Evolutionary conservation across 1,140 invertebrate species (phyloP).

Genomic region (Drosophila aff.): DNA sequence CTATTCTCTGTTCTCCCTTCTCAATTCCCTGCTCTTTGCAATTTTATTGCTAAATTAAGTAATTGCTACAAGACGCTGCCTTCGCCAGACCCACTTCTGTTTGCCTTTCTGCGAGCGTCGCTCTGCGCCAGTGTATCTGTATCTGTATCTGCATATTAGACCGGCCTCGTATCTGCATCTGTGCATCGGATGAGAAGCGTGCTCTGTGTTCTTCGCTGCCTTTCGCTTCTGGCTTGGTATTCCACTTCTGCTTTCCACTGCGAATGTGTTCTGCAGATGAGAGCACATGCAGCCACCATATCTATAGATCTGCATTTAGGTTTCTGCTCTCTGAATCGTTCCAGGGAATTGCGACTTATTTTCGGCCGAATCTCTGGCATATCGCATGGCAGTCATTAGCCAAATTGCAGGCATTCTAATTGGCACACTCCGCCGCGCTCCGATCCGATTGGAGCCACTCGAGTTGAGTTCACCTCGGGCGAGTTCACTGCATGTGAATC

Average conservation of each 20-base stretch:
- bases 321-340: conserved; percentile 2
- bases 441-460: background rate
- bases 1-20: background rate
- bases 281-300: conserved; percentile 17
- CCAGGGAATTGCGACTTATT: conserved; percentile 36
- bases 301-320: conserved; percentile 12
- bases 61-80: conserved; percentile 66
- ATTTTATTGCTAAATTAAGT: conserved; percentile 80
- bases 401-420: conserved; percentile 44
- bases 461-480: conserved; percentile 1
- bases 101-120: conserved; percentile 4
- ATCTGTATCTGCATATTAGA: conserved; percentile 50
- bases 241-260: conserved; percentile 58
- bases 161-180: conserved; percentile 27
- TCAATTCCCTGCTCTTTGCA: conserved; percentile 35
- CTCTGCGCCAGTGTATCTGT: conserved; percentile 15
- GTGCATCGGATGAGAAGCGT: conserved; percentile 20
- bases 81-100: background rate
- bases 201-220: conserved; percentile 36
- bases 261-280: conserved; percentile 65
- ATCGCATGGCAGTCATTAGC: conserved; percentile 22
- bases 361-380: conserved; percentile 10
- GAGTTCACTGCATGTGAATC: conserved; percentile 48
- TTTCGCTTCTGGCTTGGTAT: conserved; percentile 13
- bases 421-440: conserved; percentile 14